Conservation (phyloP, 2,797 vertebrate species). For the Furcifer pardalis region DNA sequence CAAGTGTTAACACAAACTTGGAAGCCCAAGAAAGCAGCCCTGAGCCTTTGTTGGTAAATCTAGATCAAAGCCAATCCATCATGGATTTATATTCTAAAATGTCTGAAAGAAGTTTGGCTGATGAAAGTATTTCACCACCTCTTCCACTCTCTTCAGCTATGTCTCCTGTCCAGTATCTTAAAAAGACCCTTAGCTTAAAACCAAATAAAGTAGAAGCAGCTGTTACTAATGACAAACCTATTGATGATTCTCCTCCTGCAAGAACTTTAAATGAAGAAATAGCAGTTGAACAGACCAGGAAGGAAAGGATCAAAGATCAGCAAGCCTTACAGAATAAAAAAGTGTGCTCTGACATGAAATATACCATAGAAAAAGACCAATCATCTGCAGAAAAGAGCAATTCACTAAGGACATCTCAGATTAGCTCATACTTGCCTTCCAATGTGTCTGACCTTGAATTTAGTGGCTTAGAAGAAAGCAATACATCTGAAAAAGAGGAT, state of each 20-base stretch:
- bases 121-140: constrained; percentile 63
- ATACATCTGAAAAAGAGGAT: constrained; percentile 71
- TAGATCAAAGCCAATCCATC: constrained; percentile 46
- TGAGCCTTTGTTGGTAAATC: constrained; percentile 60
- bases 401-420: constrained; percentile 62
- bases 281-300: constrained; percentile 2
- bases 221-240: constrained; percentile 67
- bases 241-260: constrained; percentile 29
- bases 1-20: constrained; percentile 73
- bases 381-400: constrained; percentile 62
- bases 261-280: constrained; percentile 33
- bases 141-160: constrained; percentile 75
- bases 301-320: constrained; percentile 40
- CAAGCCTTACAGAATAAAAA: constrained; percentile 28
- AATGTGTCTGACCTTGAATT: constrained; percentile 67
- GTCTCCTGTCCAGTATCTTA: constrained; percentile 78
- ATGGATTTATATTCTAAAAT: constrained; percentile 47
- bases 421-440: constrained; percentile 68
- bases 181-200: constrained; percentile 70
- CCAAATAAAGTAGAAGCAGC: constrained; percentile 52
- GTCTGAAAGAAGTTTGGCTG: constrained; percentile 66
- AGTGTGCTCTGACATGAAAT: constrained; percentile 37
- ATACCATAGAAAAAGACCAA: constrained; percentile 50
- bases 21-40: constrained; percentile 71
- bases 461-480: constrained; percentile 53